Evolutionary conservation across 2,797 vertebrate species (phyloP).

Genomic region (Forpus xanthops): DNA sequence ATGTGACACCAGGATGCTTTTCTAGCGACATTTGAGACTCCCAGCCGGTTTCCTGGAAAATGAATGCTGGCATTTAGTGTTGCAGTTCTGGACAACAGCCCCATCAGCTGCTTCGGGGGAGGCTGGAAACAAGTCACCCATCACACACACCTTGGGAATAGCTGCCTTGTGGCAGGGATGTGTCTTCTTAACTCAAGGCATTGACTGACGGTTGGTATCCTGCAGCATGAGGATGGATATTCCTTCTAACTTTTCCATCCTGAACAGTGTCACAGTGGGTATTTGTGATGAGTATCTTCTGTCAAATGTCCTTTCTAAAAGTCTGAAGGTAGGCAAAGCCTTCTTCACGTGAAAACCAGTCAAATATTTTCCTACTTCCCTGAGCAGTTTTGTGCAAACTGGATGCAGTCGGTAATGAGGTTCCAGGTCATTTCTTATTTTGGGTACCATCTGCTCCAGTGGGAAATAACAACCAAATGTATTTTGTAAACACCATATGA

Average conservation of each 20-base stretch:
- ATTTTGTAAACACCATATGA: conserved; percentile 57
- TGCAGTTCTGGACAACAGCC: neutral
- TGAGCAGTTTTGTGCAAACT: neutral
- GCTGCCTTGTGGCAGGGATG: neutral
- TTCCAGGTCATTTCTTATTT: conserved; percentile 60
- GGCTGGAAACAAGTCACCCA: neutral
- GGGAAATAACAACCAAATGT: conserved; percentile 30
- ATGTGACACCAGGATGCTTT: neutral
- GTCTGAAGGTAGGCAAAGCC: neutral
- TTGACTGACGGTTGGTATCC: neutral
- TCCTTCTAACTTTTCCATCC: neutral
- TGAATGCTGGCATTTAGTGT: neutral
- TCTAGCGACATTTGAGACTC: neutral
- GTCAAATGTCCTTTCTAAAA: neutral
- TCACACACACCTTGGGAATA: rapidly evolving
- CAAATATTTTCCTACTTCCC: neutral
- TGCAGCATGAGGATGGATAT: neutral
- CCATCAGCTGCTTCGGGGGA: neutral
- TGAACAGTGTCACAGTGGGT: neutral
- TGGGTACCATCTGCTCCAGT: conserved; percentile 55
- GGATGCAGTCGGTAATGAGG: conserved; percentile 24
- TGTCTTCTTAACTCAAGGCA: neutral
- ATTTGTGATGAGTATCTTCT: neutral
- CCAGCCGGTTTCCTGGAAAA: neutral
- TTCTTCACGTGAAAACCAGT: neutral